Conservation (phyloP, 2,797 vertebrate species). For the Potorous gilbertii region DNA sequence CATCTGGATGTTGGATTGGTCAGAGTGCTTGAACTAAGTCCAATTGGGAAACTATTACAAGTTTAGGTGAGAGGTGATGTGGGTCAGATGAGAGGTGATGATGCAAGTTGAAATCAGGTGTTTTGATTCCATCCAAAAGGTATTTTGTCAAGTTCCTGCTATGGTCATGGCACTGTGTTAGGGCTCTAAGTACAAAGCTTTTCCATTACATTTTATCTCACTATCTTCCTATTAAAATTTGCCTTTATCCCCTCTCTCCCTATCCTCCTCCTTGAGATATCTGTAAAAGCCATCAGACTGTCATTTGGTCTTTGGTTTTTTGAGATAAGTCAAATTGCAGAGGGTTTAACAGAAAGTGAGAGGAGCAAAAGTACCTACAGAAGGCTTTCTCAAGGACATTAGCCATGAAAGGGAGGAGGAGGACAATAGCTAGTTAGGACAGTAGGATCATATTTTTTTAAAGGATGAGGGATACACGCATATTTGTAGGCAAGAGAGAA, state of each 20-base stretch:
- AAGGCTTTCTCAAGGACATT: neutral
- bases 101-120: neutral
- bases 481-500: constrained; percentile 24
- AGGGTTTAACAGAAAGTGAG: neutral
- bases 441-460: neutral
- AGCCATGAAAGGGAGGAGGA: neutral
- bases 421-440: neutral
- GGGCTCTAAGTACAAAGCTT: neutral
- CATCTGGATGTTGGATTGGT: neutral
- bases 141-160: neutral
- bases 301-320: neutral
- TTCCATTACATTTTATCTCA: neutral
- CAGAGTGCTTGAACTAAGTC: neutral
- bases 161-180: neutral
- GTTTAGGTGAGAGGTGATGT: neutral
- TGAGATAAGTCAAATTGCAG: neutral
- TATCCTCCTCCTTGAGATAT: neutral
- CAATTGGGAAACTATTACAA: neutral
- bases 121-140: neutral
- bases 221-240: neutral
- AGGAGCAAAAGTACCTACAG: neutral
- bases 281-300: neutral
- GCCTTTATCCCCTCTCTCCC: neutral
- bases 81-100: neutral
- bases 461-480: neutral